Evolutionary conservation across 2,113 vertebrate genomes (phyloP).

Genomic region (Sorex fumeus): DNA sequence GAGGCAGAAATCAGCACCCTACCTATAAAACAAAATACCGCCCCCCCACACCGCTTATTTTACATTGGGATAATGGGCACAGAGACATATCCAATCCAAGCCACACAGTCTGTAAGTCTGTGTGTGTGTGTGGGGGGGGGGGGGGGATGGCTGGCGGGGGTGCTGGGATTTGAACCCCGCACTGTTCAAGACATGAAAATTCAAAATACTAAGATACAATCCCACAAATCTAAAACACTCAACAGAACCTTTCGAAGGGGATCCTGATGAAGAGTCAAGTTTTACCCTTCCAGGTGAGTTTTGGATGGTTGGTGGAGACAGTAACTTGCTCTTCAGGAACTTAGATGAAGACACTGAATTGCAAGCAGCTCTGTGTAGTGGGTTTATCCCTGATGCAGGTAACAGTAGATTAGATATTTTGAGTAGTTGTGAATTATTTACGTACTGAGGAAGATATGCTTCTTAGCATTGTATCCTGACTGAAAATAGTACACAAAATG

Average conservation of each 20-base stretch:
- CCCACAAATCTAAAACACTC: neutral
- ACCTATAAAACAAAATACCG: no score
- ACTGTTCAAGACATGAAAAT: neutral
- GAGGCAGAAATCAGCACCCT: neutral
- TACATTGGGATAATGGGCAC: neutral
- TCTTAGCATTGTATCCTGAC: constrained; percentile 37
- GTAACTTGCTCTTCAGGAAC: neutral
- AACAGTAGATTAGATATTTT: constrained; percentile 42
- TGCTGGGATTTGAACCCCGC: neutral
- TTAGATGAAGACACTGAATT: neutral
- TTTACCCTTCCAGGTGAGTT: neutral
- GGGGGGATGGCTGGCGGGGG: no score
- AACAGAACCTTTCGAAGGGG: neutral
- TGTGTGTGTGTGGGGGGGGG: no score
- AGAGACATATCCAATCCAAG: neutral
- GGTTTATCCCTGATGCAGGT: neutral
- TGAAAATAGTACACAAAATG: constrained; percentile 52
- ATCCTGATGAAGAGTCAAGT: neutral
- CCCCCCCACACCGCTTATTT: neutral
- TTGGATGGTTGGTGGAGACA: fast-evolving
- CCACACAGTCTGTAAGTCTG: neutral
- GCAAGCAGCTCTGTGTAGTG: fast-evolving
- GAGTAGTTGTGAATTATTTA: constrained; percentile 73
- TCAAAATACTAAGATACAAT: neutral
- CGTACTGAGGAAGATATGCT: constrained; percentile 40